Evolutionary conservation across 2,888 invertebrate species (phyloP).

Genomic region (Drosophila cyrtoloma): DNA sequence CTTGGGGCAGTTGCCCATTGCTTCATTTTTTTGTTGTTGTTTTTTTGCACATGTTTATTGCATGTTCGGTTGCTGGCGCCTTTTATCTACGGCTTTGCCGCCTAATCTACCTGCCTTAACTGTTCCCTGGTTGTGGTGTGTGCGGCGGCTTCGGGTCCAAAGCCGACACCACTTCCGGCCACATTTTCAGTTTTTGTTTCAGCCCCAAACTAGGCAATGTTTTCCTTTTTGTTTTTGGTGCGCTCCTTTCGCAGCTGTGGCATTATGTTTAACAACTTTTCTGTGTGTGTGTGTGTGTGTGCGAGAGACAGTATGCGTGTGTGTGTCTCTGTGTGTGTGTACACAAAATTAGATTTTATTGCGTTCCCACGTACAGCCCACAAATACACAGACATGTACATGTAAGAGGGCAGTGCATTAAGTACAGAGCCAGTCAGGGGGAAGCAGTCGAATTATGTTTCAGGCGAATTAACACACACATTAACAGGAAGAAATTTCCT

Average conservation of each 20-base stretch:
- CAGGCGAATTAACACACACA: not conserved
- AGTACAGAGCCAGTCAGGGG: constrained; percentile 4
- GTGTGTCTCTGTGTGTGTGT: constrained; percentile 25
- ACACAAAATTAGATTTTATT: constrained; percentile 73
- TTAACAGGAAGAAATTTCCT: not conserved
- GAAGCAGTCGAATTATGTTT: constrained; percentile 1
- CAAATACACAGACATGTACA: constrained; percentile 13
- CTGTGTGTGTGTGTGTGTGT: constrained; percentile 5
- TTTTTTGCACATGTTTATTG: constrained; percentile 67
- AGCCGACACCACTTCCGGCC: constrained; percentile 67
- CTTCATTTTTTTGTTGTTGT: constrained; percentile 1
- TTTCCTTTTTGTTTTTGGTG: constrained; percentile 32
- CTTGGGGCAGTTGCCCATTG: constrained; percentile 34
- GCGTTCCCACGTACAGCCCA: constrained; percentile 54
- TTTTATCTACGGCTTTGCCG: constrained; percentile 58
- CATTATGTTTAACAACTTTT: constrained; percentile 51
- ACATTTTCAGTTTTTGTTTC: constrained; percentile 58
- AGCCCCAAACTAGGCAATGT: constrained; percentile 68
- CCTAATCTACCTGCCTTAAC: constrained; percentile 57
- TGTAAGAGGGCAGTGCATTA: constrained; percentile 10
- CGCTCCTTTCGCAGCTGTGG: constrained; percentile 29
- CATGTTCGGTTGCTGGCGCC: constrained; percentile 59
- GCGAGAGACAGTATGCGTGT: constrained; percentile 17
- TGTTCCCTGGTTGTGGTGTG: constrained; percentile 33
- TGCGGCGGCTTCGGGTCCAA: constrained; percentile 28